Percentiles rank a stretch among this genome's conserved stretches.
These are phyloP conservation scores for Danio albolineatus DNA, from an alignment of 2,797 vertebrate genomes.

Conservation along the genomic window DNA sequence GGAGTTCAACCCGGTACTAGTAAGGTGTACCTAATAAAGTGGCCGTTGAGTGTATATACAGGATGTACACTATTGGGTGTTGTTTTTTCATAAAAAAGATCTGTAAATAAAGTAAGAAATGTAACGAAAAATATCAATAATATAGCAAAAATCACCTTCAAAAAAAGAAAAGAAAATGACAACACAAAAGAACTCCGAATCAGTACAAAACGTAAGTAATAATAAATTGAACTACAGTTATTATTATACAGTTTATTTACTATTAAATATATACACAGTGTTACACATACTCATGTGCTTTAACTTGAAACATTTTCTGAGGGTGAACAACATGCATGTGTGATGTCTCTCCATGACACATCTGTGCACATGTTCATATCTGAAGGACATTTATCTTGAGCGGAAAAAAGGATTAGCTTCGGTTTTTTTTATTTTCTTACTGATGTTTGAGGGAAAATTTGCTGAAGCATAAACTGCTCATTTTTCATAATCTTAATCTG, in stretches of 20 bases:
- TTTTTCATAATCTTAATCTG: not conserved
- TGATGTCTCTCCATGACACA: not conserved
- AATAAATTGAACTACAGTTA: not conserved
- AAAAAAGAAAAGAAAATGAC: too few relatives aligned
- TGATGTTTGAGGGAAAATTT: not conserved
- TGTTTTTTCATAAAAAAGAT: too few relatives aligned
- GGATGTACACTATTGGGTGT: too few relatives aligned
- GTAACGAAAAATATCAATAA: too few relatives aligned
- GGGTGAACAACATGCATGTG: not conserved
- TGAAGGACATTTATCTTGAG: not conserved
- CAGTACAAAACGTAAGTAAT: not conserved
- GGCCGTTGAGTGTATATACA: too few relatives aligned
- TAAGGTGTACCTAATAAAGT: too few relatives aligned
- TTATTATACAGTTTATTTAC: not conserved
- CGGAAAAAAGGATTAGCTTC: not conserved
- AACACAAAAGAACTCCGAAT: not conserved
- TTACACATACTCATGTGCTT: not conserved
- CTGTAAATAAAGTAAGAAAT: too few relatives aligned
- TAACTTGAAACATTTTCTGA: too few relatives aligned
- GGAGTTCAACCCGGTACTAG: too few relatives aligned
- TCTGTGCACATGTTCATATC: not conserved
- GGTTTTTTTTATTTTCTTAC: not conserved
- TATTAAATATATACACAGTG: not conserved
- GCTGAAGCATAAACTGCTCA: not conserved
- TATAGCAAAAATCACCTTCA: too few relatives aligned